These are phyloP conservation scores for Porphyrio hochstetteri DNA, from an alignment of 2,113 vertebrate species.

Conservation along the genomic window DNA sequence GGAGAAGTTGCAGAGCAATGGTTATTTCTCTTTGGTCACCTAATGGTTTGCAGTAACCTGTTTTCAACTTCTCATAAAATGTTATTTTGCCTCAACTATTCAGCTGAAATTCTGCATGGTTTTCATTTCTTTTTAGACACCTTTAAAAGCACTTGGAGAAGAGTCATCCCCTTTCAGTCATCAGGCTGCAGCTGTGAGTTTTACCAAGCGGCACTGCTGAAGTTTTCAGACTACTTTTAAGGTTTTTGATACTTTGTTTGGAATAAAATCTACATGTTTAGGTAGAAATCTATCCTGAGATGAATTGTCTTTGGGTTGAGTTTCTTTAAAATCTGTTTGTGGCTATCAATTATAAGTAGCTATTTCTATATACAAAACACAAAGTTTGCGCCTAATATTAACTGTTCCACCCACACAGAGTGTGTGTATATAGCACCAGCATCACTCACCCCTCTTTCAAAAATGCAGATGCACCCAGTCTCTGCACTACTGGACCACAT, in stretches of 20 bases:
- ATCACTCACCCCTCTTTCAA: not conserved
- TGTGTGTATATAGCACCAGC: not conserved
- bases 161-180: not conserved
- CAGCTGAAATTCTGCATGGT: not conserved
- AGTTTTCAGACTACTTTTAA: not conserved
- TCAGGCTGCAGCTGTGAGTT: not conserved
- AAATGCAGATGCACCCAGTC: not conserved
- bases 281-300: not conserved
- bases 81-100: not conserved
- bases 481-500: not conserved
- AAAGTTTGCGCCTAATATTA: not conserved
- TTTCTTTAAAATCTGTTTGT: not conserved
- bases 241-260: not conserved
- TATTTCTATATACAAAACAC: not conserved
- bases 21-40: not conserved
- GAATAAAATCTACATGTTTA: rapidly evolving
- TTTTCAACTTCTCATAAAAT: not conserved
- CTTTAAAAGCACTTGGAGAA: not conserved
- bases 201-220: not conserved
- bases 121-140: not conserved
- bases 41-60: not conserved
- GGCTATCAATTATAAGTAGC: not conserved
- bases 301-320: not conserved
- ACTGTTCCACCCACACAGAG: not conserved
- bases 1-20: not conserved